Conservation (phyloP, 2,113 vertebrate genomes). For the Eretmochelys imbricata region DNA sequence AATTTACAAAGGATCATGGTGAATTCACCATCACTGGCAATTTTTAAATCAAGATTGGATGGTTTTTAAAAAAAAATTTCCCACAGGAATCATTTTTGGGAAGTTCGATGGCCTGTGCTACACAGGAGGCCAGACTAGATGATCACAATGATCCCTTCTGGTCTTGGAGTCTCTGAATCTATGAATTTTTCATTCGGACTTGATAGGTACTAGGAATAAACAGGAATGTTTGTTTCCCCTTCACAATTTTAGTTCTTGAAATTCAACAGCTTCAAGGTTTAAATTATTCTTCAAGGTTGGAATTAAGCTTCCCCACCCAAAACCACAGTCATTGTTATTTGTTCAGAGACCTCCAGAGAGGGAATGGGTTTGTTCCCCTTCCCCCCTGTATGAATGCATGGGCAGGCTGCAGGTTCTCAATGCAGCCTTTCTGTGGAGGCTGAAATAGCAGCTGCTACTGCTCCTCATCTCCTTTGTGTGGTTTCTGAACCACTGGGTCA, state of each 20-base stretch:
- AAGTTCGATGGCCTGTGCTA: neutral
- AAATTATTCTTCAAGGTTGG: conserved; percentile 23
- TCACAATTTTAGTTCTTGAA: conserved; percentile 39
- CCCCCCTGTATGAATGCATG: neutral
- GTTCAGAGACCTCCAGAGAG: conserved; percentile 31
- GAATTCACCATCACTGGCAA: neutral
- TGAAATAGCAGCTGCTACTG: neutral
- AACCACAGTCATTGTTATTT: neutral
- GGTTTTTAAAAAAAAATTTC: neutral
- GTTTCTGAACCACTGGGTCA: conserved; percentile 54
- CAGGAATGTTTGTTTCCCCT: conserved; percentile 38
- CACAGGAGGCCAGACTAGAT: neutral
- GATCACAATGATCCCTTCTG: neutral
- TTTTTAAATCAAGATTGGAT: neutral
- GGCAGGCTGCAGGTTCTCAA: neutral
- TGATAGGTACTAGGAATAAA: conserved; percentile 29
- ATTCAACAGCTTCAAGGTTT: conserved; percentile 13
- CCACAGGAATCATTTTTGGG: neutral
- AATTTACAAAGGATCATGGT: neutral
- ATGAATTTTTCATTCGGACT: neutral
- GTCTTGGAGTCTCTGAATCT: neutral
- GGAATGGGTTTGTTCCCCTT: conserved; percentile 21
- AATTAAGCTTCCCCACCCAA: conserved; percentile 24
- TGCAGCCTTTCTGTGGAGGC: conserved; percentile 6
- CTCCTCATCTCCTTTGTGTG: neutral